Evolutionary conservation across 2,797 vertebrate genomes (phyloP).

Genomic region (Tokudaia tokunoshimensis): DNA sequence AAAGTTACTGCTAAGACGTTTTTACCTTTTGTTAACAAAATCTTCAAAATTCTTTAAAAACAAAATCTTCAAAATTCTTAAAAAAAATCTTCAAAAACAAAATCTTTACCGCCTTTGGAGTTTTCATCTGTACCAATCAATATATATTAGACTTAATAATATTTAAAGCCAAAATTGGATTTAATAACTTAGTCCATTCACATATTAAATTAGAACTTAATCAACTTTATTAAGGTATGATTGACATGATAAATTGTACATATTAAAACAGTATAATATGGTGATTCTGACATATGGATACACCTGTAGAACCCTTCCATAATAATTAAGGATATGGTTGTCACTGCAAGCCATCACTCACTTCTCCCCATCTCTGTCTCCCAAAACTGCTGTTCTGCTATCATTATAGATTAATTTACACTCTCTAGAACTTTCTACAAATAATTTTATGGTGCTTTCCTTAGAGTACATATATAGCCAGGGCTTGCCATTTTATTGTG

Average conservation of each 20-base stretch:
- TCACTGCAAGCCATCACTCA: background rate
- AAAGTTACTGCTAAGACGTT: background rate
- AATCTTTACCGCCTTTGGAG: background rate
- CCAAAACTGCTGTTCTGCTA: background rate
- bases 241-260: background rate
- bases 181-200: background rate
- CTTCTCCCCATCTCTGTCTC: background rate
- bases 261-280: background rate
- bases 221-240: background rate
- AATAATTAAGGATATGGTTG: background rate
- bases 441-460: background rate
- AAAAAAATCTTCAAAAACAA: background rate
- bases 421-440: background rate
- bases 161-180: background rate
- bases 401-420: background rate
- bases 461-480: too few species aligned
- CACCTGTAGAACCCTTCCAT: background rate
- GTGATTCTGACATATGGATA: background rate
- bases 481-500: background rate
- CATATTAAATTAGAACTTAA: constrained; percentile 27
- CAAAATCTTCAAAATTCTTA: background rate
- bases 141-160: background rate
- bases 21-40: background rate
- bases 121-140: background rate
- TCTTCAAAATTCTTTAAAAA: background rate